Evolutionary conservation across 2,797 vertebrate species (phyloP), one percentile per base, ranked within the genome.

Genomic region (Clarias pachynema): DNA sequence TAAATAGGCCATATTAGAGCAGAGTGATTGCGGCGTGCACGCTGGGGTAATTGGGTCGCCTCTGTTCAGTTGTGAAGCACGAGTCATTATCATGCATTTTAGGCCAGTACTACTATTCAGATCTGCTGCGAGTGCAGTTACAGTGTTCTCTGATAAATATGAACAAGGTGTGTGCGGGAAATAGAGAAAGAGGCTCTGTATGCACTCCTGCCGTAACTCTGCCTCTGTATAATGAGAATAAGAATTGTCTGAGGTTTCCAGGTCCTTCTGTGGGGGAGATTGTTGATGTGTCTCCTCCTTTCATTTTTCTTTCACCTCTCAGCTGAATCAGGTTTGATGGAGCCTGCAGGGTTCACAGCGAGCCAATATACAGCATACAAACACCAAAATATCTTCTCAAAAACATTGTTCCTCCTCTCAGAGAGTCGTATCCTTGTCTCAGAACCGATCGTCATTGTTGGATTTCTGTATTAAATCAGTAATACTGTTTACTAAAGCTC

Each of bases 1-100:
- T 87, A 83, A 89, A 82, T 86, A 78, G 69, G 73, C 66, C 60
- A 4, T 85, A 78, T 85, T 57, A 69, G 77, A 75, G 77, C 75
- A 49, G 56, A 72, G 53, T 81, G 72, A 78, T 37, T 70, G 53
- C 34, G 15, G 31, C 26, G 59, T 74, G 60, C 65, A 81, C 31
- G 59, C 53, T 59, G 74, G 83, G 79, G 78, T 88, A 89, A 85
- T 89, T 85, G 66, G 83, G 81, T 68, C 15, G 18, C 63, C 79
- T 89, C 81, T 86, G 70, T 88, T 75, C 70, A 81, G 86, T 37
- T 29, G 34, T 85, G 62, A 82, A 88, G 70, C 81, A 85, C 82
- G 73, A 87, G 82, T 77, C 82, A 87, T 89, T 89, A 88, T 62
- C 70, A 83, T 78, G 74, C 40, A 75, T 84, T 87, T 79, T 75